Evolutionary conservation across 2,888 invertebrate species (phyloP), one percentile per base, ranked within the genome.

Genomic region (Cinara cedri): DNA sequence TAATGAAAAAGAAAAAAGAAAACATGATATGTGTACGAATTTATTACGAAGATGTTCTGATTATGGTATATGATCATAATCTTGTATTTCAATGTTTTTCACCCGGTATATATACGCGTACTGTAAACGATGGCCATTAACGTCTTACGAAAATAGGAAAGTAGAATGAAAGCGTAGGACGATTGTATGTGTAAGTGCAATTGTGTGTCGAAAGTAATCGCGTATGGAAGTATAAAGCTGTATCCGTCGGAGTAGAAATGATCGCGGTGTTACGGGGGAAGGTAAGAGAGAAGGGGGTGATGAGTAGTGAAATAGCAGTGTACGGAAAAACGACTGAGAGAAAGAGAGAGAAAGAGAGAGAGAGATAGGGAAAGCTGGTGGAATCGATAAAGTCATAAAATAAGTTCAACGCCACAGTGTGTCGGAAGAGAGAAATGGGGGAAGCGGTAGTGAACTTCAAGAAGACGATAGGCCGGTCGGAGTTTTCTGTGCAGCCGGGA

Each of bases 351-450:
- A 34, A 6, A 34, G 34, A 34, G 34, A 34, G 34, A 34, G 34
- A 34, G 34, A 34, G 34, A 34, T 3, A 34, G 34, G 34, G 46
- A 51, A 34, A 51, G 72, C 62, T 14, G 46, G 68, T 19, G 68
- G 76, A 78, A 78, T 78, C 76, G 76, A 78, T 78, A 76, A 76
- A 78, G 76, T 78, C 76, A 78, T 78, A 78, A 70, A 78, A 78
- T 78, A 78, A 78, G 76, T 78, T 78, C 68, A 46, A 76, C 63
- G 19, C 55, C 21, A n/a, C 9, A 49, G 68, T 34, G 34, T 34
- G 34, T 49, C 26, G 55, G 51, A 34, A 34, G 14, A 75, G 62
- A 34, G 34, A 34, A 6, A 3, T 34, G 6, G 34, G 34, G 34
- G 34, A 4, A 34, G 21, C 10, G n/a, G 19, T 60, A 60, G 76